phyloP scores from a whole-genome alignment of 2,888 invertebrate genomes.

The Cerceris ruficornis region DNA sequence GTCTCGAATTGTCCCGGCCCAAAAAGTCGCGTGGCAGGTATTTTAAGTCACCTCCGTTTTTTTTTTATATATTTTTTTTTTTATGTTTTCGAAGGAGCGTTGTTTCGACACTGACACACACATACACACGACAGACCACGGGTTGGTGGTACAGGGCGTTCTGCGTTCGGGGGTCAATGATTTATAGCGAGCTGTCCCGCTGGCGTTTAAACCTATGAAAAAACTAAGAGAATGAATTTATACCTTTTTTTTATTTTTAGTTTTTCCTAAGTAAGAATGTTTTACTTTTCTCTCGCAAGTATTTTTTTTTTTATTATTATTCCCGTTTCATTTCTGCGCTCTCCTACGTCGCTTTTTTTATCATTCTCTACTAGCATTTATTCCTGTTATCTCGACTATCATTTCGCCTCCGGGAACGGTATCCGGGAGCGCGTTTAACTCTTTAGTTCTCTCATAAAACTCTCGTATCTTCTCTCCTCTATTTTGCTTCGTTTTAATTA shows the following conservation, averaged over 20 bases:
- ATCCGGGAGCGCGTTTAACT: constrained; percentile 22
- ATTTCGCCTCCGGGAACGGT: constrained; percentile 51
- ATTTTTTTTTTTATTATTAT: constrained; percentile 17
- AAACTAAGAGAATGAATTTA: constrained; percentile 79
- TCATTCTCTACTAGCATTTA: constrained; percentile 49
- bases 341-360: constrained; percentile 32
- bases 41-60: constrained; percentile 66
- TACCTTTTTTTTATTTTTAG: constrained; percentile 67
- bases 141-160: constrained; percentile 78
- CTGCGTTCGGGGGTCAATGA: constrained; percentile 76
- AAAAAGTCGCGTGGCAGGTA: constrained; percentile 69
- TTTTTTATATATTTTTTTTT: constrained; percentile 5
- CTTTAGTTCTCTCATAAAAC: constrained; percentile 24
- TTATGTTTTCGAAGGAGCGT: constrained; percentile 53
- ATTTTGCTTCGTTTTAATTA: constrained; percentile 57
- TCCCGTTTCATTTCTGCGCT: constrained; percentile 24
- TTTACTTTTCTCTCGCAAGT: constrained; percentile 46
- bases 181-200: constrained; percentile 76
- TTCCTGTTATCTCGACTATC: constrained; percentile 55
- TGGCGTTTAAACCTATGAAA: constrained; percentile 76
- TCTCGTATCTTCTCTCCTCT: constrained; percentile 50
- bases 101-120: constrained; percentile 55
- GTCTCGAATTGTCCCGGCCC: constrained; percentile 59
- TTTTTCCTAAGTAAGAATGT: constrained; percentile 73
- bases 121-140: constrained; percentile 60